Evolutionary conservation across 2,113 vertebrate species (phyloP), one percentile per base, ranked within the genome.

Genomic region (Boulengeromyrus knoepffleri): DNA sequence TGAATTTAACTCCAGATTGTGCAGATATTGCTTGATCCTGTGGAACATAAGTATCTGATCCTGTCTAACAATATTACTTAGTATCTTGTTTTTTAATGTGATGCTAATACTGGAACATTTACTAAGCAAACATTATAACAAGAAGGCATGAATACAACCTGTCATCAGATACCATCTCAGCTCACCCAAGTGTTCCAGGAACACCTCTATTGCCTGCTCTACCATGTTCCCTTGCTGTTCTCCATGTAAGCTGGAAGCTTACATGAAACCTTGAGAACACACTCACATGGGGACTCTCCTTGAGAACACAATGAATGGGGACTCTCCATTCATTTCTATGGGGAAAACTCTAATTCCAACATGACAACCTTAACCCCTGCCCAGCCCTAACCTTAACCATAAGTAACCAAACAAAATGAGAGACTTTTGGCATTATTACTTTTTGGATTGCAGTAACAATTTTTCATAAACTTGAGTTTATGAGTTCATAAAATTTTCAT

Each of bases 1-100:
- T 95, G 92, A 19, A 31, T 94, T 95, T 95, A 49, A 94, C 95
- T 66, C n/a, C 52, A 62, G 53, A 21, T 56, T 56, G 50, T 5
- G 19, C 17, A 53, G 2, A 21, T 56, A 56, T 36, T 36, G 13
- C 42, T 21, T 47, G 36, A 21, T 85, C 21, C 42, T 21, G 13
- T 5, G 31, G 46, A 49, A 50, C 9, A 27, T 15, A 47, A 50
- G 85, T 31, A 50, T 83, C 42, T 83, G 21, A 86, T 52, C n/a
- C 24, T 86, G 27, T 27, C 85, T 27, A 86, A 31, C 9, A 8
- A 27, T 50, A 50, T 86, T 31, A 47, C n/a, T 86, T 47, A 50
- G 7, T 52, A 31, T 50, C 47, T 50, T 27, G 13, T 50, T 50
- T 62, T 86, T 50, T 31, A 49, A 27, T 50, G 27, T 70, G 62